phyloP scores from a whole-genome alignment of 2,797 vertebrate genomes.

The Pangasius djambal region DNA sequence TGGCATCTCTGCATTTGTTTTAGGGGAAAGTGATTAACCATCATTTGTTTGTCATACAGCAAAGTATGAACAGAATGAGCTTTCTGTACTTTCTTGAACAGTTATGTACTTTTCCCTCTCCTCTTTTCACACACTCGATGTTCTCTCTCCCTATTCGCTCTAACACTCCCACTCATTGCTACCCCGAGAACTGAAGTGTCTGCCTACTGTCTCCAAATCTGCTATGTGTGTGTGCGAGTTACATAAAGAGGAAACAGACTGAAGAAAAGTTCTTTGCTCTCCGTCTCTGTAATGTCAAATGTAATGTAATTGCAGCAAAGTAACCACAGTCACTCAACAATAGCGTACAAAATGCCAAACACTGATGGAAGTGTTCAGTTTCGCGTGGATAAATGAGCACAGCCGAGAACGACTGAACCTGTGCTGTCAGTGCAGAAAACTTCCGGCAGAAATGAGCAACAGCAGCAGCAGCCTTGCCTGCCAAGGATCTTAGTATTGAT shows the following conservation, averaged over 20 bases:
- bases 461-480: conserved; percentile 23
- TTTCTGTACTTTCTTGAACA: conserved; percentile 45
- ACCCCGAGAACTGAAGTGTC: conserved; percentile 54
- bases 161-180: conserved; percentile 56
- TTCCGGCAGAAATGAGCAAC: conserved; percentile 1
- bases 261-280: conserved; percentile 24
- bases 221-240: conserved; percentile 23
- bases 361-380: background rate
- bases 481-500: conserved; percentile 39
- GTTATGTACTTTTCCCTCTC: conserved; percentile 51
- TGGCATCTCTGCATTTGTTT: background rate
- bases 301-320: background rate
- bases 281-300: background rate
- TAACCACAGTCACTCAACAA: background rate
- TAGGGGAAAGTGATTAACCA: background rate
- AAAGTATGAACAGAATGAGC: background rate
- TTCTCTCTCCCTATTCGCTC: conserved; percentile 47
- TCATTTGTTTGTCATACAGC: background rate
- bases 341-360: background rate
- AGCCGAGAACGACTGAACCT: background rate
- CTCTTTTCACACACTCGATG: conserved; percentile 45
- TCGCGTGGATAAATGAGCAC: background rate
- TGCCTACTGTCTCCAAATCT: conserved; percentile 56
- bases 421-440: conserved; percentile 6
- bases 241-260: conserved; percentile 11